Evolutionary conservation across 2,888 invertebrate genomes (phyloP), one percentile per base, ranked within the genome.

Genomic region (Leucozona laternaria): DNA sequence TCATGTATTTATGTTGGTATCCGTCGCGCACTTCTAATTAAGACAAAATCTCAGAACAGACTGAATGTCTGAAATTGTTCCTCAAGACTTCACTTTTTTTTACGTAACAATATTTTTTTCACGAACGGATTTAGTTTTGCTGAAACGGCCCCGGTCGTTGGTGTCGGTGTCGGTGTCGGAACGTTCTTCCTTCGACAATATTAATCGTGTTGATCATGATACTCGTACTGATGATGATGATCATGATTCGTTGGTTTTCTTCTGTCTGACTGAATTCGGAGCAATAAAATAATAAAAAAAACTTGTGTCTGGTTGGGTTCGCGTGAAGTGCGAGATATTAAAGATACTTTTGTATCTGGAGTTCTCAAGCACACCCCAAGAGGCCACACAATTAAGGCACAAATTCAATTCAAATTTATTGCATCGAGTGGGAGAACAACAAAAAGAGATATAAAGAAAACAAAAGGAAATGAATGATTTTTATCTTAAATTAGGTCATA

Each of bases 31-130:
- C 85, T 85, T 85, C 85, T 85, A 85, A 85, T 85, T 85, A 73
- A 85, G 81, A 81, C 85, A 73, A 85, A 81, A 85, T 85, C 81
- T 85, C 62, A 78, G 77, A 85, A 85, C 81, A 78, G 85, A 85
- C 85, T 85, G 81, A 85, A 78, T 85, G 85, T 85, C 85, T 85
- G 85, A 85, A 85, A 85, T 85, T 58, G 72, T 81, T 62, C 73
- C 25, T 57, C 72, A 60, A 85, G 85, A 60, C 73, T 73, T 25
- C 3, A n/a, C 25, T 53, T 53, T 68, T 84, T 79, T 72, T 85
- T 81, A 70, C 53, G 77, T 80, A 84, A 79, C 37, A 13, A 48
- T 48, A 66, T 13, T 78, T 15, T 68, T 78, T 68, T 68, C 58
- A 71, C 64, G 80, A 72, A 82, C 68, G 58, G 66, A 66, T 48